These are phyloP conservation scores for Scomber colias DNA, from an alignment of 2,113 vertebrate species.

Conservation along the genomic window DNA sequence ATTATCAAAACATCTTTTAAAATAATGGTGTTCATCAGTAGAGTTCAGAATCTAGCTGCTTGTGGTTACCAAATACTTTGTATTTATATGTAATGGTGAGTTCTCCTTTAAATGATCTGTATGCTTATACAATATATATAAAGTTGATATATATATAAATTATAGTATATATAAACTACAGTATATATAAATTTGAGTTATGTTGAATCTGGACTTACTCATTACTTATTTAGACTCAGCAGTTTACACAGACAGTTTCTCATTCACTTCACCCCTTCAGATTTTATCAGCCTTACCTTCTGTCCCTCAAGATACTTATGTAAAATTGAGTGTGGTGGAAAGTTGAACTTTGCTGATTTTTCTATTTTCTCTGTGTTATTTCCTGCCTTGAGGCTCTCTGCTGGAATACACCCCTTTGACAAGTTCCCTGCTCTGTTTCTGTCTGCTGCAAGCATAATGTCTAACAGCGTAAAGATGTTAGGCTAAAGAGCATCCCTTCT, in stretches of 20 bases:
- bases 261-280: neutral
- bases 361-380: slow-evolving; percentile 19
- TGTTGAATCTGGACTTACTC: neutral
- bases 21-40: no score
- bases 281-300: slow-evolving; percentile 3
- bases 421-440: slow-evolving; percentile 40
- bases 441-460: slow-evolving; percentile 55
- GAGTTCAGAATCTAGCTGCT: no score
- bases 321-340: slow-evolving; percentile 8
- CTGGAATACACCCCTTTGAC: slow-evolving; percentile 42
- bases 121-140: no score
- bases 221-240: neutral
- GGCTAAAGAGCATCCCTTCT: slow-evolving; percentile 42
- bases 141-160: no score
- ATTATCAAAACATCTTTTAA: no score
- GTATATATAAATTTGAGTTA: no score
- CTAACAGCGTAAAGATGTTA: slow-evolving; percentile 51
- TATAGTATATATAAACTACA: no score
- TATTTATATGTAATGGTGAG: no score
- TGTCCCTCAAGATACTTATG: slow-evolving; percentile 15
- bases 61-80: no score
- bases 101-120: no score
- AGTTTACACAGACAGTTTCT: neutral
- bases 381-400: slow-evolving; percentile 32
- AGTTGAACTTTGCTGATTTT: slow-evolving; percentile 22